phyloP scores from a whole-genome alignment of 1,140 invertebrate species.

The Manduca sexta region DNA sequence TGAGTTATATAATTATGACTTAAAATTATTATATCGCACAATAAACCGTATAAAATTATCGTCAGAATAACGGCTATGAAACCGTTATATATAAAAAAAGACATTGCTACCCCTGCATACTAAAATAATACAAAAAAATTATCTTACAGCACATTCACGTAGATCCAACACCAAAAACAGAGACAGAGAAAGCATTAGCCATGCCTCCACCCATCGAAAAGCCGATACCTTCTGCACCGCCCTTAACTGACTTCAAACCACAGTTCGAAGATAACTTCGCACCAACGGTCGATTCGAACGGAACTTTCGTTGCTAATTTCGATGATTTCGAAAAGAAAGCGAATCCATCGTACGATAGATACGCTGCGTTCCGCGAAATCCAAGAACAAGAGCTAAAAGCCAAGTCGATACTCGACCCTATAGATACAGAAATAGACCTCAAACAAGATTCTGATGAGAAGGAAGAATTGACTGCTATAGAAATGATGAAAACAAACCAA shows the following conservation, averaged over 20 bases:
- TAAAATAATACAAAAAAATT: no score
- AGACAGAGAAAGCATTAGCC: slow-evolving; percentile 39
- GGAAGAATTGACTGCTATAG: slow-evolving; percentile 49
- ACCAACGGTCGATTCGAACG: slow-evolving; percentile 31
- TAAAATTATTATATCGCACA: no score
- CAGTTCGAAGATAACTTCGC: slow-evolving; percentile 77
- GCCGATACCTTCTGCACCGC: slow-evolving; percentile 10
- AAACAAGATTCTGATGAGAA: slow-evolving; percentile 67
- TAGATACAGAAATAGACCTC: slow-evolving; percentile 41
- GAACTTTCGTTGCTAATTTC: slow-evolving; percentile 77
- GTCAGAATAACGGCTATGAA: no score
- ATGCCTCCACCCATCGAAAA: slow-evolving; percentile 13
- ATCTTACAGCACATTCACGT: slow-evolving; percentile 54
- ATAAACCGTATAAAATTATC: no score
- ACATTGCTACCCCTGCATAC: no score
- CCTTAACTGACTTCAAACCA: slow-evolving; percentile 48
- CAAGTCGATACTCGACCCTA: slow-evolving; percentile 64
- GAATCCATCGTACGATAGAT: slow-evolving; percentile 77
- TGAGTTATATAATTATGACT: slow-evolving; percentile 24
- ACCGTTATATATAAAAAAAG: no score
- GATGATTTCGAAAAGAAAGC: slow-evolving; percentile 74
- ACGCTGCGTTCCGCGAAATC: slow-evolving; percentile 89
- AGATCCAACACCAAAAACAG: slow-evolving; percentile 30
- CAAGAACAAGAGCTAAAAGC: slow-evolving; percentile 81
- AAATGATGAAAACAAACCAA: slow-evolving; percentile 41